A percentile compares a stretch with the other conserved stretches of the same genome.
Evolutionary conservation across 2,797 vertebrate genomes (phyloP).

Genomic region (Protosalanx chinensis): DNA sequence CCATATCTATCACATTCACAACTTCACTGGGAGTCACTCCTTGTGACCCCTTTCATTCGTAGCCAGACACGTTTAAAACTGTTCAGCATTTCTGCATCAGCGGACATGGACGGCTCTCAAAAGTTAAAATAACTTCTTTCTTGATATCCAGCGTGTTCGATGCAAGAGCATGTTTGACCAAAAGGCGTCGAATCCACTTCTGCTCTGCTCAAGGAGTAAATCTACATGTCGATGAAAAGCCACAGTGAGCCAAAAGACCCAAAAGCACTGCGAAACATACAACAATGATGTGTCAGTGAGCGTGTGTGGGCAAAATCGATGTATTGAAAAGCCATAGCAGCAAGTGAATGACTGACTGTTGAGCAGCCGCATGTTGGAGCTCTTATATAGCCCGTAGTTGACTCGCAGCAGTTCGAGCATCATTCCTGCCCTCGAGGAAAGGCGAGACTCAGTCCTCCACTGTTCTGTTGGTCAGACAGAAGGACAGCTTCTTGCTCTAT

Average conservation of each 20-base stretch:
- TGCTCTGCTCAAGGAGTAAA: conserved; percentile 3
- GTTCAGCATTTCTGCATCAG: conserved; percentile 10
- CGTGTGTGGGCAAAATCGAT: not conserved
- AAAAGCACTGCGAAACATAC: not conserved
- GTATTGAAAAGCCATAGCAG: conserved; percentile 31
- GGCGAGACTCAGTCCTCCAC: conserved; percentile 30
- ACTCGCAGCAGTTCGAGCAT: conserved; percentile 33
- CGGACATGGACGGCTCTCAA: conserved; percentile 25
- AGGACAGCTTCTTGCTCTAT: not conserved
- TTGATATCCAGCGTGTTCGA: conserved; percentile 17
- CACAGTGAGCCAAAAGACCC: conserved; percentile 1
- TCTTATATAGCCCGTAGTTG: conserved; percentile 63
- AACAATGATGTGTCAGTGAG: not conserved
- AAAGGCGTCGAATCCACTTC: conserved; percentile 14
- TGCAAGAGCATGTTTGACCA: conserved; percentile 15
- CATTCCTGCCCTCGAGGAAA: conserved; percentile 36
- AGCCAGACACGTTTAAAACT: not conserved
- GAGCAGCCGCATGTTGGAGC: conserved; percentile 43
- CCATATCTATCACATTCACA: conserved; percentile 26
- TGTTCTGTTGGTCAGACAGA: conserved; percentile 15
- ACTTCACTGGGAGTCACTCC: conserved; percentile 35
- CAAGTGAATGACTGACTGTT: conserved; percentile 37
- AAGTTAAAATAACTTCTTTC: conserved; percentile 31
- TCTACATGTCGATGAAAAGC: conserved; percentile 9
- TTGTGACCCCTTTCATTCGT: not conserved